Conservation (phyloP, 2,113 vertebrate genomes). For the Setophaga coronata region DNA sequence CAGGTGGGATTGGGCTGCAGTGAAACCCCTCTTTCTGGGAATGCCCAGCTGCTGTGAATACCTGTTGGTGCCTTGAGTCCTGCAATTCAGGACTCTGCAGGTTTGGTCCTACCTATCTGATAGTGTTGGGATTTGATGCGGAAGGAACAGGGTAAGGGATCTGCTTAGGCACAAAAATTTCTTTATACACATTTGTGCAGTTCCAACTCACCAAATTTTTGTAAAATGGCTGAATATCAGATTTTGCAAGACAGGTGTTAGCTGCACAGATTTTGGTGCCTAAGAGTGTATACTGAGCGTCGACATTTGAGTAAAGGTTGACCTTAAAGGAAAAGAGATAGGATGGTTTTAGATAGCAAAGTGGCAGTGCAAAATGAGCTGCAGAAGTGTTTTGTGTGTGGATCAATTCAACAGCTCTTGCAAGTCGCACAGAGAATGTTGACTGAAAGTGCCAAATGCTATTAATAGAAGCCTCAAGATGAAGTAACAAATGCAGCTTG, state of each 20-base stretch:
- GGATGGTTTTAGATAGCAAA: neutral
- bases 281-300: neutral
- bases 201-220: neutral
- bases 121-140: neutral
- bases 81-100: neutral
- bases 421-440: fast-evolving
- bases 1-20: neutral
- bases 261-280: neutral
- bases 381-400: neutral
- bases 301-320: neutral
- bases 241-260: neutral
- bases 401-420: neutral
- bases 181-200: fast-evolving
- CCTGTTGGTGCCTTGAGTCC: neutral
- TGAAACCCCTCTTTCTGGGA: neutral
- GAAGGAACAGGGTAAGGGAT: neutral
- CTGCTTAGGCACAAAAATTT: neutral
- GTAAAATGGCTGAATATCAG: neutral
- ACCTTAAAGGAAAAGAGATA: neutral
- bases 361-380: neutral
- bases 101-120: neutral
- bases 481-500: constrained; percentile 11
- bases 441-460: neutral
- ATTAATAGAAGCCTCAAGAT: constrained; percentile 4
- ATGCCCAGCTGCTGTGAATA: neutral